These are phyloP conservation scores for Drosophila dunni DNA, from an alignment of 1,140 invertebrate species.

Conservation along the genomic window DNA sequence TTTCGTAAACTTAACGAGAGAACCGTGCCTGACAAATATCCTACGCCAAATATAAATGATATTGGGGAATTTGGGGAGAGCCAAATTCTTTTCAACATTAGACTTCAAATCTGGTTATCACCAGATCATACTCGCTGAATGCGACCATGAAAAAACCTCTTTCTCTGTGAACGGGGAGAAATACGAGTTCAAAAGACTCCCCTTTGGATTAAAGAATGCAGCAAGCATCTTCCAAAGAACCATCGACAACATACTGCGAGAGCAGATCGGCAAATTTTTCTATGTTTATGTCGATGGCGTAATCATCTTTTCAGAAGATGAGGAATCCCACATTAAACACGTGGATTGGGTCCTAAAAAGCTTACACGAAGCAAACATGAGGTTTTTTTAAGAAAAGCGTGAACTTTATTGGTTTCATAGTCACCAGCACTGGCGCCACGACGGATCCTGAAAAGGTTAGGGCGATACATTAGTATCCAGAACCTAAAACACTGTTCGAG, in stretches of 20 bases:
- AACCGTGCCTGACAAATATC: no score
- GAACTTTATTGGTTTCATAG: conserved; percentile 18
- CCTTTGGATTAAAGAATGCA: conserved; percentile 72
- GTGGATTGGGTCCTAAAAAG: conserved; percentile 30
- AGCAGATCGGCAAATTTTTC: background rate
- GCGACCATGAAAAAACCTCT: no score
- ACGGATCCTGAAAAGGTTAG: conserved; percentile 52
- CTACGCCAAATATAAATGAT: no score
- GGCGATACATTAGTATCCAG: conserved; percentile 42
- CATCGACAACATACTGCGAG: conserved; percentile 29
- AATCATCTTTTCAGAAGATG: conserved; percentile 35
- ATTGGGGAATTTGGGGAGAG: no score
- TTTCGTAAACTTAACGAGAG: no score
- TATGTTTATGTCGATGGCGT: conserved; percentile 43
- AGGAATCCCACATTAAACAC: conserved; percentile 9
- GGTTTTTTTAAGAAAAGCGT: conserved; percentile 70
- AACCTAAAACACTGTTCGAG: conserved; percentile 32
- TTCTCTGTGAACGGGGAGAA: background rate
- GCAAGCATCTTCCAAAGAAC: conserved; percentile 35
- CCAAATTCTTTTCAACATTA: background rate
- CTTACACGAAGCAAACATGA: conserved; percentile 80
- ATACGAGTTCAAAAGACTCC: conserved; percentile 79
- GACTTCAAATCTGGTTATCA: no score
- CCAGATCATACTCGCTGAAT: background rate
- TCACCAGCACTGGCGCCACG: conserved; percentile 25